Evolutionary conservation across 1,140 invertebrate species (phyloP).

Genomic region (Gryon sp.): DNA sequence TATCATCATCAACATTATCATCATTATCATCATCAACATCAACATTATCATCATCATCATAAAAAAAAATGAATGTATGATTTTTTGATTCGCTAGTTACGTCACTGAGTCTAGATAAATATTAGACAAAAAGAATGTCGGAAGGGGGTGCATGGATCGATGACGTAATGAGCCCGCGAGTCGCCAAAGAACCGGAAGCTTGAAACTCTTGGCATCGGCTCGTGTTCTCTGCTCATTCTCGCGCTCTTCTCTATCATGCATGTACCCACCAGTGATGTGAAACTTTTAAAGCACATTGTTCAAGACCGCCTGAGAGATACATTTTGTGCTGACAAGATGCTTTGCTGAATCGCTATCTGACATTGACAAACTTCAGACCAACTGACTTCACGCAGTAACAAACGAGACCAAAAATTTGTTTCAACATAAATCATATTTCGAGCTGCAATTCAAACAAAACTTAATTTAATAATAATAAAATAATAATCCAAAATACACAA

Average conservation of each 20-base stretch:
- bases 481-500: no score
- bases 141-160: constrained; percentile 42
- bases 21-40: no score
- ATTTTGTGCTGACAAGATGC: constrained; percentile 45
- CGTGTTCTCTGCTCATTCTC: constrained; percentile 25
- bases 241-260: constrained; percentile 25
- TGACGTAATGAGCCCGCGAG: constrained; percentile 58
- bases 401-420: not conserved
- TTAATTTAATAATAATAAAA: no score
- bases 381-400: constrained; percentile 14
- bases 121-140: constrained; percentile 19
- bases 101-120: constrained; percentile 35
- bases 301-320: constrained; percentile 22
- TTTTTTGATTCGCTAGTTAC: constrained; percentile 11
- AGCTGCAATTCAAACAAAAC: no score
- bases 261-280: constrained; percentile 34
- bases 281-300: constrained; percentile 59
- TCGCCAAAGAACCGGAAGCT: constrained; percentile 54
- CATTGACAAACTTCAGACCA: constrained; percentile 30
- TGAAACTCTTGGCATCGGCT: constrained; percentile 56
- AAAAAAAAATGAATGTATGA: constrained; percentile 14
- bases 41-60: no score
- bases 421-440: no score
- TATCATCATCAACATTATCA: no score
- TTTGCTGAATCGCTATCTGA: constrained; percentile 33